A percentile compares a stretch with the other conserved stretches of the same genome.
Evolutionary conservation across 2,888 invertebrate genomes (phyloP).

Genomic region (Stomorhina lunata): DNA sequence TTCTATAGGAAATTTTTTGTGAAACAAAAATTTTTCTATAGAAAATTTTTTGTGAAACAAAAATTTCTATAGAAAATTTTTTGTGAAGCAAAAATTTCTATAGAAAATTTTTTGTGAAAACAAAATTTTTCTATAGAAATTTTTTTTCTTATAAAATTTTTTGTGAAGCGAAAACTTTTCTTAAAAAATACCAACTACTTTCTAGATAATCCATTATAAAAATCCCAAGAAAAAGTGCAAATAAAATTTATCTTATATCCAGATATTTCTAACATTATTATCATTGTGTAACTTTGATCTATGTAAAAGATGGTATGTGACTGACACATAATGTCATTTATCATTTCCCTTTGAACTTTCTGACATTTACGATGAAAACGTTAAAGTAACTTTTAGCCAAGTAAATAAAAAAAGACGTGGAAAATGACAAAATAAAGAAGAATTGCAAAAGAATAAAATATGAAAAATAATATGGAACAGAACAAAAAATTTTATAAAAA

Average conservation of each 20-base stretch:
- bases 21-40: no score
- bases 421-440: not conserved
- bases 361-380: conserved; percentile 70
- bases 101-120: no score
- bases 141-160: no score
- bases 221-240: no score
- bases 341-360: conserved; percentile 72
- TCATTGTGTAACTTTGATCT: conserved; percentile 7
- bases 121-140: no score
- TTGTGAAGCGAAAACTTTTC: no score
- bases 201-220: no score
- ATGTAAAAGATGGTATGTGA: conserved; percentile 24
- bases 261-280: not conserved
- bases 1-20: no score
- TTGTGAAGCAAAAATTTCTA: no score
- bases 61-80: no score
- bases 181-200: no score
- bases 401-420: not conserved
- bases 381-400: conserved; percentile 45
- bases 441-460: conserved; percentile 15
- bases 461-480: not conserved
- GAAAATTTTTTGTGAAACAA: no score
- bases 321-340: conserved; percentile 71
- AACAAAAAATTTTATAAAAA: conserved; percentile 30
- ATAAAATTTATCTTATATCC: not conserved